Base-by-base conservation (phyloP, 2,888 invertebrate genomes). In the Thumatha senex region DNA sequence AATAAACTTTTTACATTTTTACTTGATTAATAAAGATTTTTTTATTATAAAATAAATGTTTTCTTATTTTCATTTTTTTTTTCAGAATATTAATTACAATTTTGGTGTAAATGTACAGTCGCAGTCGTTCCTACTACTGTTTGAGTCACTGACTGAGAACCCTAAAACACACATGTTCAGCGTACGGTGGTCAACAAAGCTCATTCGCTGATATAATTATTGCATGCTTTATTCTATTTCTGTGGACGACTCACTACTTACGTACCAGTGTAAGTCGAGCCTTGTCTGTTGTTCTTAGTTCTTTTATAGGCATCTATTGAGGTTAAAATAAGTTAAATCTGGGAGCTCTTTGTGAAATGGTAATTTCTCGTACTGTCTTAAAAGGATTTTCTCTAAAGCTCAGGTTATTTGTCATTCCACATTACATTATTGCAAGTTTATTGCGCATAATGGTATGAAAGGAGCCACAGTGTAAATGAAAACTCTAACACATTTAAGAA, bases 141-240 rank as follows among this genome's bases (percentile, higher is more conserved):
- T n/a, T n/a, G n/a, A n/a, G n/a, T n/a, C n/a, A n/a, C n/a, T n/a
- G n/a, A n/a, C n/a, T n/a, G n/a, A 58, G 54, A 49, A 56, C 43
- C 55, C 63, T 56, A 75, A 71, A 74, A 55, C 78, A 75, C 78
- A 82, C 77, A 80, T 80, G 79, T 71, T 74, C 64, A 58, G 66
- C 59, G 61, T 58, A 67, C 57, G 55, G 72, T 70, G 76, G 78
- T 81, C 80, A 84, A 84, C 84, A 84, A 86, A 86, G 84, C 78
- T 72, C 76, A 73, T 83, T 80, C 78, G 84, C 82, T 87, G 88
- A 87, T 89, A 87, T 88, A 88, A 89, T 89, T 87, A 88, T 85
- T 89, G 86, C 87, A 83, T 70, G 84, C 78, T 76, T 79, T 76
- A 77, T 74, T 85, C 87, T 89, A 89, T 89, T 88, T 85, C 74